Evolutionary conservation across 2,113 vertebrate genomes (phyloP), one percentile per base, ranked within the genome.

Genomic region (Tringa solitaria): DNA sequence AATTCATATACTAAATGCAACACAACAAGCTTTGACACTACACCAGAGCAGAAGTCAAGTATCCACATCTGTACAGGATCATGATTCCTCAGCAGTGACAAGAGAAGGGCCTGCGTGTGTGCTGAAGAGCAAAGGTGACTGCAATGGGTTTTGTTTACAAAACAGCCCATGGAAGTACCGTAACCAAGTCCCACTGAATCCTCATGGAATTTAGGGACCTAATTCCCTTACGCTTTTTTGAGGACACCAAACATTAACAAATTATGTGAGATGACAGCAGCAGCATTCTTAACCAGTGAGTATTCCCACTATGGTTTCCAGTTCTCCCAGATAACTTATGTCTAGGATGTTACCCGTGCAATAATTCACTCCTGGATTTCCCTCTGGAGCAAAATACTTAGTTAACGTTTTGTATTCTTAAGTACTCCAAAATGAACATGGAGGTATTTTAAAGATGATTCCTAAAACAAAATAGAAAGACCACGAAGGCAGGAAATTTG

Each of bases 221-320:
- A 73, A 81, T 73, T 85, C 75, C 33, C 10, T 80, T 46, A 17
- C 41, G 68, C 18, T 74, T 77, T 90, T 90, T 39, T 43, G 39
- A 91, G n/a, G 37, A 77, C 18, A 48, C n/a, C 27, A 50, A 74
- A 69, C 21, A 16, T 35, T 69, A 88, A 85, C 75, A 82, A 78
- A 94, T 59, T 37, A 39, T 48, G n/a, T 48, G 60, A 87, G 50
- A 54, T 64, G 75, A 85, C 84, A 82, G 70, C 84, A 90, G 59
- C 83, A 85, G 60, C 84, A 88, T 94, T 91, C 75, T 85, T 73
- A 78, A 59, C 75, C 60, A 64, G 33, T 94, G 93, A 94, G 60
- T 82, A 39, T 77, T 88, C 54, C 50, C 33, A 5, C 28, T 68
- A 10, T 45, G 39, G 18, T 84, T 87, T 72, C 39, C 35, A 61